Conservation (phyloP, 2,113 vertebrate genomes). For the Neogobius melanostomus region DNA sequence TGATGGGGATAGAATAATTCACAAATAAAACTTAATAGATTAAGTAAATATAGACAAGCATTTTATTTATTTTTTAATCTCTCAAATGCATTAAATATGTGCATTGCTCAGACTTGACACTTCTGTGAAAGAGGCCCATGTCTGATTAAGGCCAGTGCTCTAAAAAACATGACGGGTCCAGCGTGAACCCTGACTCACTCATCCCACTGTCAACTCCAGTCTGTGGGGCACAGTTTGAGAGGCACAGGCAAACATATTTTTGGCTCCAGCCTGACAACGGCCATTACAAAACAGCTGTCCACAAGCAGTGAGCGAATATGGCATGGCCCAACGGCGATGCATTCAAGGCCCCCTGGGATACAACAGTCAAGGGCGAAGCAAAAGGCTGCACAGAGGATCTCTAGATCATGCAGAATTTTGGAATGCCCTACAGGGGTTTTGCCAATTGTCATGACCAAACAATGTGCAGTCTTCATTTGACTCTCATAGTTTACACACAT, state of each 20-base stretch:
- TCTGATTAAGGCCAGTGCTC: slow-evolving; percentile 12
- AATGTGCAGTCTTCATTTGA: too few relatives aligned
- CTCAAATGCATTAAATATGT: slow-evolving; percentile 1
- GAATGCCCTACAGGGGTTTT: too few relatives aligned
- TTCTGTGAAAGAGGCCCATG: slow-evolving; percentile 20
- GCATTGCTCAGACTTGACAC: background rate
- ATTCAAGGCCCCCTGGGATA: slow-evolving; percentile 21
- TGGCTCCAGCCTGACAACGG: background rate
- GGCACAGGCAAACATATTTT: slow-evolving; percentile 10
- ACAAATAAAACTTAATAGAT: too few relatives aligned
- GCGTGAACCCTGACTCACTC: slow-evolving; percentile 23
- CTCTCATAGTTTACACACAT: too few relatives aligned
- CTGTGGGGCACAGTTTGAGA: slow-evolving; percentile 13
- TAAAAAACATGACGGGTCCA: slow-evolving; percentile 23
- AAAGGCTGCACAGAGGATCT: background rate
- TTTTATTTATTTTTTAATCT: too few relatives aligned
- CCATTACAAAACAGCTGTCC: slow-evolving; percentile 45
- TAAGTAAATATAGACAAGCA: too few relatives aligned
- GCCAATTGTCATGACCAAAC: too few relatives aligned
- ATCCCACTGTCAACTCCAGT: background rate
- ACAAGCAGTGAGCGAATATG: slow-evolving; percentile 14
- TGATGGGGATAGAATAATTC: too few relatives aligned
- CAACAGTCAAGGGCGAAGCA: background rate
- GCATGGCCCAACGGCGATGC: slow-evolving; percentile 15
- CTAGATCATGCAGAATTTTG: background rate